phyloP scores from a whole-genome alignment of 2,888 invertebrate genomes.

The Peribatodes rhomboidaria region DNA sequence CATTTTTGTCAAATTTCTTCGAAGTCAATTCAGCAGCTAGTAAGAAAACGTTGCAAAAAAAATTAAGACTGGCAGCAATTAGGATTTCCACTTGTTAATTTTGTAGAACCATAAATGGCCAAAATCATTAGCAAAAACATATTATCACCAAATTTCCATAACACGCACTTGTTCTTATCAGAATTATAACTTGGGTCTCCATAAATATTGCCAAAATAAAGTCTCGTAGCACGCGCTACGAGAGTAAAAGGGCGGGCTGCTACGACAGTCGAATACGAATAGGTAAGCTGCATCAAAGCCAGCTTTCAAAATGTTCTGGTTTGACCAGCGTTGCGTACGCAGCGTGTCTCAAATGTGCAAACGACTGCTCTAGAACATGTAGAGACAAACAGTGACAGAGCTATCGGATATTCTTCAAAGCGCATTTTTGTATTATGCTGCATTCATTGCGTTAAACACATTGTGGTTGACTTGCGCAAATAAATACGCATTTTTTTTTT shows the following conservation, averaged over 20 bases:
- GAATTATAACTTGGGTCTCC: neutral
- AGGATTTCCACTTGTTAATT: too few species aligned
- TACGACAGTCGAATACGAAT: constrained; percentile 21
- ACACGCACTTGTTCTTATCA: neutral
- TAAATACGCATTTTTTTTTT: too few species aligned
- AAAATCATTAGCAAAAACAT: too few species aligned
- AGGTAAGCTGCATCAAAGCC: constrained; percentile 21
- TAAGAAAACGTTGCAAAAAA: too few species aligned
- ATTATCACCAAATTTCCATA: neutral
- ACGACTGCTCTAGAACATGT: neutral
- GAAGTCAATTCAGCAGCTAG: too few species aligned
- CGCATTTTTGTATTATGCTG: too few species aligned
- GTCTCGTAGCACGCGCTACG: constrained; percentile 40
- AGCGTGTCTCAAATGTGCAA: constrained; percentile 16
- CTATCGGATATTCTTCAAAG: too few species aligned
- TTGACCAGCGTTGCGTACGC: constrained; percentile 17
- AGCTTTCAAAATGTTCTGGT: constrained; percentile 16
- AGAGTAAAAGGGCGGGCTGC: constrained; percentile 18
- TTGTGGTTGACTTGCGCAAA: too few species aligned
- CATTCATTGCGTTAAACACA: too few species aligned
- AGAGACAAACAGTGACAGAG: constrained; percentile 7
- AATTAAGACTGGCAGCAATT: too few species aligned
- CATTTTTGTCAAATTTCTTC: too few species aligned
- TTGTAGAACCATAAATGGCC: too few species aligned
- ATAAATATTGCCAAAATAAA: constrained; percentile 27